phyloP scores from a whole-genome alignment of 2,113 vertebrate species.

The Rutilus rutilus region DNA sequence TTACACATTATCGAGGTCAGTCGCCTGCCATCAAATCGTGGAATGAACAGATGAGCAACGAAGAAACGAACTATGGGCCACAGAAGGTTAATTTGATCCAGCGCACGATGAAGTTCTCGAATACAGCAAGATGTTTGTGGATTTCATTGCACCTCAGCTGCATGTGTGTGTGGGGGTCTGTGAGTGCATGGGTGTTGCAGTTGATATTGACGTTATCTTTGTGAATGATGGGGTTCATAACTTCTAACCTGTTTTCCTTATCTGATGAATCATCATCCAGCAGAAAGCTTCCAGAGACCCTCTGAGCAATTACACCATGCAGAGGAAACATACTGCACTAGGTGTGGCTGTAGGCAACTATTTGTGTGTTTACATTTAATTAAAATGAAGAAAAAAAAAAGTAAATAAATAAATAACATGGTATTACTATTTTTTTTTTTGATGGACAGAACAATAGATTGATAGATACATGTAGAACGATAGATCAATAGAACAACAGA shows the following conservation, averaged over 20 bases:
- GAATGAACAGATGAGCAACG: conserved; percentile 42
- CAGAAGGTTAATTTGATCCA: conserved; percentile 51
- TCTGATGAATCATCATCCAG: conserved; percentile 60
- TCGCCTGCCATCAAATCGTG: conserved; percentile 36
- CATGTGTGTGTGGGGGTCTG: conserved; percentile 39
- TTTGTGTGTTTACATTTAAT: conserved; percentile 9
- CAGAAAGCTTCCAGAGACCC: conserved; percentile 11
- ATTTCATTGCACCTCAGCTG: conserved; percentile 34
- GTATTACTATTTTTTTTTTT: too few relatives aligned
- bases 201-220: conserved; percentile 50
- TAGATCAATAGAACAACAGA: background rate
- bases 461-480: background rate
- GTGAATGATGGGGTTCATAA: conserved; percentile 63
- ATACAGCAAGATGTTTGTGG: conserved; percentile 5
- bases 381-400: background rate
- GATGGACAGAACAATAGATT: background rate
- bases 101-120: background rate
- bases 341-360: background rate
- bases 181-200: conserved; percentile 33
- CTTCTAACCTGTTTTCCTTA: conserved; percentile 58
- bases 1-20: conserved; percentile 33
- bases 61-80: conserved; percentile 43
- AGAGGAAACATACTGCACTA: conserved; percentile 28
- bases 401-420: background rate
- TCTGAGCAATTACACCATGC: conserved; percentile 42